phyloP scores from a whole-genome alignment of 2,797 vertebrate species.

The Danio jaintianensis region DNA sequence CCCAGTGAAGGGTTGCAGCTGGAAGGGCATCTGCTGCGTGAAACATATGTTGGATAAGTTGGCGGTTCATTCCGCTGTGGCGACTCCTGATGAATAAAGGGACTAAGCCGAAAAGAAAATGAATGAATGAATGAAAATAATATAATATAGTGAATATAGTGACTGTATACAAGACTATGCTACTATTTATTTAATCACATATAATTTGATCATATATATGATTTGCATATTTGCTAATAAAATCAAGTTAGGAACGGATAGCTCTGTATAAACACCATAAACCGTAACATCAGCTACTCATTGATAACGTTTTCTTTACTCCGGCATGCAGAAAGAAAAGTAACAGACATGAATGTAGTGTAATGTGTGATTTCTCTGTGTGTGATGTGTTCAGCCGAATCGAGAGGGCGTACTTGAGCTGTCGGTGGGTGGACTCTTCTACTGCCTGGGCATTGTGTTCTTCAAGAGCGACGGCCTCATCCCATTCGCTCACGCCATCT shows the following conservation, averaged over 20 bases:
- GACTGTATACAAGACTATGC: no score
- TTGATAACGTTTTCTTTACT: neutral
- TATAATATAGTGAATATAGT: no score
- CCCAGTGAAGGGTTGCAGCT: no score
- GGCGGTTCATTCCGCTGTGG: no score
- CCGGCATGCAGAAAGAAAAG: neutral
- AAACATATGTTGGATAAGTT: no score
- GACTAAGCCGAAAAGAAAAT: no score
- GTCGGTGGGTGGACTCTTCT: constrained; percentile 85
- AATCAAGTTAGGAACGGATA: neutral
- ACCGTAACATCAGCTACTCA: neutral
- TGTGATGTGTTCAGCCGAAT: constrained; percentile 79
- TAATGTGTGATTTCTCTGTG: neutral
- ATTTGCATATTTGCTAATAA: neutral
- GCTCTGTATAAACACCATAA: neutral
- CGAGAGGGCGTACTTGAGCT: constrained; percentile 88
- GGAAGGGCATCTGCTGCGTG: no score
- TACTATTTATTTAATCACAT: neutral
- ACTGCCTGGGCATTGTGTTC: constrained; percentile 90
- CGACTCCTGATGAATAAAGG: no score
- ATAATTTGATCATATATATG: neutral
- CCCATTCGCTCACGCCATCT: constrained; percentile 95
- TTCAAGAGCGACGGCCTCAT: constrained; percentile 94
- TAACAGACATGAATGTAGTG: neutral
- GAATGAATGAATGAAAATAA: no score